Evolutionary conservation across 2,797 vertebrate genomes (phyloP).

Genomic region (Malacoraja senta): DNA sequence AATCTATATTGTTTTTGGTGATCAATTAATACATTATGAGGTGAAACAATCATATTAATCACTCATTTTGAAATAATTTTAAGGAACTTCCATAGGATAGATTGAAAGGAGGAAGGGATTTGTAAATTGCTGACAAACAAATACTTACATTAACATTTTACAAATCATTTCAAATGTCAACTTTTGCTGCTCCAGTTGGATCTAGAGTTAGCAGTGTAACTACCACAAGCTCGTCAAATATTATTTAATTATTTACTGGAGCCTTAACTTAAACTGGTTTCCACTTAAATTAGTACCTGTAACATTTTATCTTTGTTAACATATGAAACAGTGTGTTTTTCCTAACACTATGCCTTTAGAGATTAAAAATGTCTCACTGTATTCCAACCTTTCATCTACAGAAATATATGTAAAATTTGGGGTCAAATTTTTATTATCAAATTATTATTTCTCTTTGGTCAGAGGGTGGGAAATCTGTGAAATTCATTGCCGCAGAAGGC

Average conservation of each 20-base stretch:
- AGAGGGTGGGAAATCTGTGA: too few relatives aligned
- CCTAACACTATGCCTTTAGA: background rate
- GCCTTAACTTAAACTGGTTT: slow-evolving; percentile 1
- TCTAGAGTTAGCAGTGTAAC: background rate
- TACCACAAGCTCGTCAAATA: background rate
- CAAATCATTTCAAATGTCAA: background rate
- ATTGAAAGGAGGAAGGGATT: background rate
- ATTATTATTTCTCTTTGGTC: too few relatives aligned
- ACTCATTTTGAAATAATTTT: slow-evolving; percentile 12
- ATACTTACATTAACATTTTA: background rate
- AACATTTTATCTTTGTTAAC: background rate
- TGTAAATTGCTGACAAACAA: background rate
- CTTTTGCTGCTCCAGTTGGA: background rate
- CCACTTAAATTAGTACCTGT: background rate
- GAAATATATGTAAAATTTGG: background rate
- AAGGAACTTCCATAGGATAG: background rate
- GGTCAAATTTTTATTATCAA: background rate
- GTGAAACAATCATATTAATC: background rate
- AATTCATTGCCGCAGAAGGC: too few relatives aligned
- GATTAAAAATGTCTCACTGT: background rate
- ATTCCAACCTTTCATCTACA: background rate
- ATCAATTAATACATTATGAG: slow-evolving; percentile 20
- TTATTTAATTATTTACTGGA: background rate
- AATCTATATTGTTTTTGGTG: background rate
- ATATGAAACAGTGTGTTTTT: background rate